phyloP scores from a whole-genome alignment of 2,797 vertebrate genomes.

The Carduelis carduelis region DNA sequence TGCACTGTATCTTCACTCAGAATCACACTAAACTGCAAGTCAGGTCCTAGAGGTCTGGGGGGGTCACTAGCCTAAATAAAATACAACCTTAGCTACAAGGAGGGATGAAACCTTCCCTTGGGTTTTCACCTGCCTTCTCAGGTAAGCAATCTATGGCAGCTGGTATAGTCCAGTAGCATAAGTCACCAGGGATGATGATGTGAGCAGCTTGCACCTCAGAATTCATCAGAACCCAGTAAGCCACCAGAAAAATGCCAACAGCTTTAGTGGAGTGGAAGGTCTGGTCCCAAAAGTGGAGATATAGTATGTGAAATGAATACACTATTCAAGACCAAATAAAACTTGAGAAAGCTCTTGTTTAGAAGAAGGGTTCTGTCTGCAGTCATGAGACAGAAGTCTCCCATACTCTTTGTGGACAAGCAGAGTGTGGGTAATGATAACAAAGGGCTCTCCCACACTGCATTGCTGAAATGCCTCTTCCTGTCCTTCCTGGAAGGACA shows the following conservation, averaged over 20 bases:
- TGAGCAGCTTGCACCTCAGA: not conserved
- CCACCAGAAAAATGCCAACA: not conserved
- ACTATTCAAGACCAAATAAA: not conserved
- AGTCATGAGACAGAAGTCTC: not conserved
- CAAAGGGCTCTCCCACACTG: not conserved
- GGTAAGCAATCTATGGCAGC: not conserved
- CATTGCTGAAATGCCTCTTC: not conserved
- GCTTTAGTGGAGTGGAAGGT: not conserved
- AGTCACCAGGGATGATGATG: not conserved
- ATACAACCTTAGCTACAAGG: not conserved
- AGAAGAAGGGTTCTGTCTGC: not conserved
- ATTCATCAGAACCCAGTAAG: not conserved
- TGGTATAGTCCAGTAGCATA: not conserved
- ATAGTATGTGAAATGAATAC: not conserved
- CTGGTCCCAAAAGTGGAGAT: not conserved
- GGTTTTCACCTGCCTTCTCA: not conserved
- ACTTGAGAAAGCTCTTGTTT: not conserved
- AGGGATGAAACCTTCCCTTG: not conserved
- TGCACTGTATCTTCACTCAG: not conserved
- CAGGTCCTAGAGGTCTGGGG: not conserved
- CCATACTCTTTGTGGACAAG: not conserved
- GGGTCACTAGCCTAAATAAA: not conserved
- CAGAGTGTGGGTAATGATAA: not conserved
- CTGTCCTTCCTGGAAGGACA: not conserved
- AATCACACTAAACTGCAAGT: not conserved